Conservation (phyloP, 2,113 vertebrate genomes). For the Ceyx margarethae region DNA sequence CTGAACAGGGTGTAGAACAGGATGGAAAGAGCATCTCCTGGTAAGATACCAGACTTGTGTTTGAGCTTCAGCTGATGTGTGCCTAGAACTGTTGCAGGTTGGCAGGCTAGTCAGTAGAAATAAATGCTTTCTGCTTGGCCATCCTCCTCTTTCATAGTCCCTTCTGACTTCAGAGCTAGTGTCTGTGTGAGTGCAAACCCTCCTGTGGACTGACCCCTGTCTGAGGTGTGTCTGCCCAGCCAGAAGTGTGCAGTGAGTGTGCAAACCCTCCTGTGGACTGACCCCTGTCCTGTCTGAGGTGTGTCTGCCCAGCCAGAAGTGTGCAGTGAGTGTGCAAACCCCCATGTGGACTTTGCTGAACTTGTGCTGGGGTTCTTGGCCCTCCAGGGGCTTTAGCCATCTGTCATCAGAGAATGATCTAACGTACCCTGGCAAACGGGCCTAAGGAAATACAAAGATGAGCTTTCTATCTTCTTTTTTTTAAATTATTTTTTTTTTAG, state of each 20-base stretch:
- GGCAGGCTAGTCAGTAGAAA: neutral
- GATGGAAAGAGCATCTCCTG: neutral
- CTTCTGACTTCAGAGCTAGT: neutral
- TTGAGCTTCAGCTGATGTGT: neutral
- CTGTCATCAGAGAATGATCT: conserved; percentile 29
- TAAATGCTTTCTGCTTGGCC: neutral
- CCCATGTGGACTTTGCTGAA: neutral
- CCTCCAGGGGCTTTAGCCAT: neutral
- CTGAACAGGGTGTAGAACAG: neutral
- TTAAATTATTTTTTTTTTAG: too few species aligned
- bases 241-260: neutral
- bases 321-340: neutral
- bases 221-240: neutral
- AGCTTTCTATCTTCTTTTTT: neutral
- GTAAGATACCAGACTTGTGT: neutral
- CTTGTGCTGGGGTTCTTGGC: neutral
- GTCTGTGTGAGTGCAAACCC: neutral
- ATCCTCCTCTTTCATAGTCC: neutral
- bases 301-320: neutral
- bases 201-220: too few species aligned
- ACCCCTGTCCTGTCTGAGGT: too few species aligned
- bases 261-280: neutral
- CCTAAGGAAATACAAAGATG: neutral
- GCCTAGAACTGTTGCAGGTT: neutral
- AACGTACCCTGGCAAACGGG: conserved; percentile 36